These are phyloP conservation scores for Atta cephalotes DNA, from an alignment of 1,140 invertebrate species.

Conservation along the genomic window DNA sequence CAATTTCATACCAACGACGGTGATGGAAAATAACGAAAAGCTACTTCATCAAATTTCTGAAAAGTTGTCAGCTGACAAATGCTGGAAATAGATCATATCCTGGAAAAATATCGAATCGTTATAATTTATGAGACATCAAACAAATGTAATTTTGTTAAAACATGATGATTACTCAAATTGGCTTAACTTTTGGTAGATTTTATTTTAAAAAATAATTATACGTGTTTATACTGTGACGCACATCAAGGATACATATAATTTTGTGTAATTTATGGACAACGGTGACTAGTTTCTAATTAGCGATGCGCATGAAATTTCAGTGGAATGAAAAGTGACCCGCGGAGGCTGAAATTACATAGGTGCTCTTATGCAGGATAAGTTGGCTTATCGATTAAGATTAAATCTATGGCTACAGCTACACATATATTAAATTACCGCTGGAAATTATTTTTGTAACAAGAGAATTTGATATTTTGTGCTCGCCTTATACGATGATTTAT, in stretches of 20 bases:
- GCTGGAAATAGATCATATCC: not conserved
- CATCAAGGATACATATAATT: conserved; percentile 23
- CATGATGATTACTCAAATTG: not conserved
- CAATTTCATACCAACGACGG: conserved; percentile 2
- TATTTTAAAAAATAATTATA: conserved; percentile 4
- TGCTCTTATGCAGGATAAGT: conserved; percentile 54
- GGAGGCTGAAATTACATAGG: conserved; percentile 77
- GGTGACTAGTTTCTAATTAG: conserved; percentile 75
- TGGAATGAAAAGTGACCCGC: conserved; percentile 58
- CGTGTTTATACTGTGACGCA: not conserved
- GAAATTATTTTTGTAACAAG: conserved; percentile 45
- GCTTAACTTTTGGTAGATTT: not conserved
- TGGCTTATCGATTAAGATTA: conserved; percentile 72
- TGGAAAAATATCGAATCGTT: not conserved
- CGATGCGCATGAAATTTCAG: conserved; percentile 76
- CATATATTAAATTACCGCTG: conserved; percentile 61
- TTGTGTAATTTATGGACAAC: conserved; percentile 49
- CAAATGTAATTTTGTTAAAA: not conserved
- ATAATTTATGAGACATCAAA: not conserved
- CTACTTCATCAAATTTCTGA: not conserved
- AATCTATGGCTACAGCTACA: conserved; percentile 49
- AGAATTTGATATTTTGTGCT: not conserved
- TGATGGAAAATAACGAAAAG: not conserved
- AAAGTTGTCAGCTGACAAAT: not conserved
- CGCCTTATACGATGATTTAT: not conserved